Conservation (phyloP, 2,888 invertebrate genomes). For the Adela reaumurella region DNA sequence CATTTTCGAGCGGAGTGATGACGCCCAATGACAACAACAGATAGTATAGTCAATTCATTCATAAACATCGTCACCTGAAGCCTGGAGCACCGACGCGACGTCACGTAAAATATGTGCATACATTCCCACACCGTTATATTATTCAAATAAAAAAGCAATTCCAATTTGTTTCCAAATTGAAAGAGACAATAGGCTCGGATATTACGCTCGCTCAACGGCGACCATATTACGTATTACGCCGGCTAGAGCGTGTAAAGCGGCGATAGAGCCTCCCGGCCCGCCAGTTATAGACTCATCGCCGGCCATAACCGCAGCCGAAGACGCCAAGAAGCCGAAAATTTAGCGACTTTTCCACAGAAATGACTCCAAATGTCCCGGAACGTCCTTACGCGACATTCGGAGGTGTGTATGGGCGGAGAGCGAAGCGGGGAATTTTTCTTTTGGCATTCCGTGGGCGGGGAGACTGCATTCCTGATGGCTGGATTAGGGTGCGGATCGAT, state of each 20-base stretch:
- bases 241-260: constrained; percentile 54
- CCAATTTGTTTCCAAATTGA: constrained; percentile 58
- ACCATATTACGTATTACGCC: constrained; percentile 17
- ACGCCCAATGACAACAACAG: too few species aligned
- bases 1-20: too few species aligned
- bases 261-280: constrained; percentile 45
- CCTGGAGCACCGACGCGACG: too few species aligned
- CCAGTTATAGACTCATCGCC: constrained; percentile 43
- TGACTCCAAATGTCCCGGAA: constrained; percentile 26
- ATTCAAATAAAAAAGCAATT: constrained; percentile 59
- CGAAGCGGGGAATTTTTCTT: neutral
- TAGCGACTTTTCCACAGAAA: constrained; percentile 38
- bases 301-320: constrained; percentile 49
- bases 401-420: constrained; percentile 16
- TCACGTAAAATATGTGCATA: neutral
- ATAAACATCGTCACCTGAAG: neutral
- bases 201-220: constrained; percentile 53
- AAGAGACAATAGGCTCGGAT: constrained; percentile 49
- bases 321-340: constrained; percentile 50
- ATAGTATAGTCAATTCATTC: neutral
- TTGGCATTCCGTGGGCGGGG: neutral
- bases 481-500: neutral
- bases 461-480: neutral
- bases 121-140: constrained; percentile 29
- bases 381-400: constrained; percentile 47